Evolutionary conservation across 2,113 vertebrate species (phyloP).

Genomic region (Zingel zingel): DNA sequence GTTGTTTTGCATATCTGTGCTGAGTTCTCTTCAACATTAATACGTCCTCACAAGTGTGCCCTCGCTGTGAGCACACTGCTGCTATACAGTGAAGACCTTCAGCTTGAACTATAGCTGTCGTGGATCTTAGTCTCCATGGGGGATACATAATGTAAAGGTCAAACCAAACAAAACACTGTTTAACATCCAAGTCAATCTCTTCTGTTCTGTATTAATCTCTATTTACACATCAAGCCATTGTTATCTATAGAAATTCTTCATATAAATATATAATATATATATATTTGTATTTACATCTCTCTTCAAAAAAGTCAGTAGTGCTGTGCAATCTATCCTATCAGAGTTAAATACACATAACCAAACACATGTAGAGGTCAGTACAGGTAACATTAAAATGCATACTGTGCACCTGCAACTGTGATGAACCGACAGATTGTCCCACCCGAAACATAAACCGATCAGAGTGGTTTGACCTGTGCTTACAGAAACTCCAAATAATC

Average conservation of each 20-base stretch:
- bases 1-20: slow-evolving; percentile 7
- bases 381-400: slow-evolving; percentile 63
- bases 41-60: background rate
- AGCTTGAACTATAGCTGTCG: slow-evolving; percentile 22
- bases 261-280: slow-evolving; percentile 81
- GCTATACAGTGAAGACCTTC: background rate
- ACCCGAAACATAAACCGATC: slow-evolving; percentile 25
- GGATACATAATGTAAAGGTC: slow-evolving; percentile 27
- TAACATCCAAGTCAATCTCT: slow-evolving; percentile 14
- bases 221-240: slow-evolving; percentile 66
- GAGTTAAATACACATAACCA: slow-evolving; percentile 70
- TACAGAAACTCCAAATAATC: slow-evolving; percentile 23
- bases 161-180: slow-evolving; percentile 22
- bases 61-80: background rate
- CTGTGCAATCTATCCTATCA: slow-evolving; percentile 58
- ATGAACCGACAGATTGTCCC: slow-evolving; percentile 27
- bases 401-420: slow-evolving; percentile 37
- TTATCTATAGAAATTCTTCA: slow-evolving; percentile 65
- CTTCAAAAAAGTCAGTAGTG: slow-evolving; percentile 71
- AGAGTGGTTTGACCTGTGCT: slow-evolving; percentile 27
- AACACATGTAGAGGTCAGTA: slow-evolving; percentile 71
- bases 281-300: slow-evolving; percentile 80
- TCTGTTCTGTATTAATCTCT: slow-evolving; percentile 56
- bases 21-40: slow-evolving; percentile 12
- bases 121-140: slow-evolving; percentile 12